Conservation (phyloP, 2,113 vertebrate species). For the Zosterops japonicus region DNA sequence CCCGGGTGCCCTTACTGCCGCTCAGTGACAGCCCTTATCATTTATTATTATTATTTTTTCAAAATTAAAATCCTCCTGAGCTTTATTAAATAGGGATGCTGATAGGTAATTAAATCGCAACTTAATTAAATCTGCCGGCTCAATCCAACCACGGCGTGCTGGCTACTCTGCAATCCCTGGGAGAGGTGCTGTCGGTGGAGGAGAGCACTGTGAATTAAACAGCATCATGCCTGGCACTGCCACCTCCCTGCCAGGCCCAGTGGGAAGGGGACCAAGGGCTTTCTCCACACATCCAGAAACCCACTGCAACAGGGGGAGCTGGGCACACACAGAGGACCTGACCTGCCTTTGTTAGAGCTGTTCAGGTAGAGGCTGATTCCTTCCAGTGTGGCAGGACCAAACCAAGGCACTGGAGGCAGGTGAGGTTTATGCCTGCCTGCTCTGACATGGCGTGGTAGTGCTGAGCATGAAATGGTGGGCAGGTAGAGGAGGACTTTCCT, state of each 20-base stretch:
- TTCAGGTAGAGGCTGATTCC: background rate
- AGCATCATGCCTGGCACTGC: background rate
- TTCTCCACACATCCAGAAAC: background rate
- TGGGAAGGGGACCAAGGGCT: rapidly evolving
- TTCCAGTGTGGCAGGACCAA: background rate
- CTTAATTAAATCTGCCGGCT: slow-evolving; percentile 74
- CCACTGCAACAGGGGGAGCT: background rate
- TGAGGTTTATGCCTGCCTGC: background rate
- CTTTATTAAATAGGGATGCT: slow-evolving; percentile 75
- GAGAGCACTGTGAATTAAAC: background rate
- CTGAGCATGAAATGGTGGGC: background rate
- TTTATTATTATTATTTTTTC: slow-evolving; percentile 60
- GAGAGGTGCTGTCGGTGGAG: slow-evolving; percentile 23
- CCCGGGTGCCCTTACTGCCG: rapidly evolving
- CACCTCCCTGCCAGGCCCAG: background rate
- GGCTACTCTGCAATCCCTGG: slow-evolving; percentile 42
- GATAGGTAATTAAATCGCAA: slow-evolving; percentile 75
- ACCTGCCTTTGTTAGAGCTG: background rate
- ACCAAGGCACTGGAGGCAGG: background rate
- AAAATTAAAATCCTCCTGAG: slow-evolving; percentile 70
- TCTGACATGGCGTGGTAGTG: rapidly evolving
- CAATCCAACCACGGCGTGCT: slow-evolving; percentile 27
- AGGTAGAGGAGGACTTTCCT: background rate
- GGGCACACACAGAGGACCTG: background rate
- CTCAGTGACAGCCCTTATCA: slow-evolving; percentile 31